Base-by-base conservation (phyloP, 1,140 invertebrate species). In the Scaptomyza graminum region DNA sequence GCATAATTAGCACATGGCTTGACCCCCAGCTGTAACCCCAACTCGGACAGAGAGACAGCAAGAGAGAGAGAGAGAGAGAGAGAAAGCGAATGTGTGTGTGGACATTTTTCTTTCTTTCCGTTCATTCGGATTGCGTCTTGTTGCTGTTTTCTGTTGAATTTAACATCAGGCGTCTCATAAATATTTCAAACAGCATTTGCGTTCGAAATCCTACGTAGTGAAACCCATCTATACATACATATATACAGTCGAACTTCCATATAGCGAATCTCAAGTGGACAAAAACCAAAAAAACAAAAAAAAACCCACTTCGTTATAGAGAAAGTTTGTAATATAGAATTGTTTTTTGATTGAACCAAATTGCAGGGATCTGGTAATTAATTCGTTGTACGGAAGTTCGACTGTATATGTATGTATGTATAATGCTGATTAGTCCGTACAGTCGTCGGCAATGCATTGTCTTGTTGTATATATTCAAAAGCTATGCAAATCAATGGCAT, bases 81-180 rank as follows among this genome's bases (percentile, higher is more conserved):
- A 18, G 43, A 11, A 12, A 13, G 44, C 11, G 50, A 41, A 22
- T 22, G 18, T 22, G 18, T 22, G 18, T 31, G 28, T 31, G 28
- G 28, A 31, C 5, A 31, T 34, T 31, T 50, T 55, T n/a, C 22
- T 41, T 57, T 49, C 34, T 31, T 62, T 55, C n/a, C 43, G 44
- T 57, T 57, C 41, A 31, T 63, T 41, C 34, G 5, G 12, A n/a
- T 16, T 31, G 28, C 18, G 18, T 1, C 3, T 22, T 50, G 44
- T 37, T 55, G 52, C 56, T 54, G 12, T 65, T 63, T 28, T 65
- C 18, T 69, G 70, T 78, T 87, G 78, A 85, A 85, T 85, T 75
- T 85, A 75, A 85, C 74, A 85, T 82, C 74, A 80, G 61, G 52
- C 47, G n/a, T 25, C 81, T 85, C 82, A 85, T 85, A 74, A 57